Evolutionary conservation across 1,140 invertebrate species (phyloP).

Genomic region (Ganaspis sp.): DNA sequence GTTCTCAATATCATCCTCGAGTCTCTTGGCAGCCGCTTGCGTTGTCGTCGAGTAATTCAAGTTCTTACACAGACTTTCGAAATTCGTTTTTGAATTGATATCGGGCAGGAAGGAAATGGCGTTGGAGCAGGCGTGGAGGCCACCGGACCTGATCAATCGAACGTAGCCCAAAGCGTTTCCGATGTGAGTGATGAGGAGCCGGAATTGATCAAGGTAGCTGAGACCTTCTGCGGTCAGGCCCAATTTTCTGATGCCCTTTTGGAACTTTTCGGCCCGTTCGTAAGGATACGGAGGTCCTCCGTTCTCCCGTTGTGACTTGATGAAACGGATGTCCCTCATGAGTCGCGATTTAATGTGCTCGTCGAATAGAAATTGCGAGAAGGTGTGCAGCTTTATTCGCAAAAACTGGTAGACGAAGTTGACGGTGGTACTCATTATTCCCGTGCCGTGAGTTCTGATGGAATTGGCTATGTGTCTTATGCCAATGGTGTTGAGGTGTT

Average conservation of each 20-base stretch:
- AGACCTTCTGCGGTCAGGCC: conserved; percentile 89
- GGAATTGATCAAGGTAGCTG: conserved; percentile 95
- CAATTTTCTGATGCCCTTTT: conserved; percentile 92
- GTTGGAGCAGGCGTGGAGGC: conserved; percentile 93
- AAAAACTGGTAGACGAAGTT: conserved; percentile 99
- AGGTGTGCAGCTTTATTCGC: conserved; percentile 93
- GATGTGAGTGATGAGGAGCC: conserved; percentile 94
- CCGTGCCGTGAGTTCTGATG: conserved; percentile 97
- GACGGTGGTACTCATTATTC: conserved; percentile 98
- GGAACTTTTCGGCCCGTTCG: conserved; percentile 96
- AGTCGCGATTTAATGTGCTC: conserved; percentile 98
- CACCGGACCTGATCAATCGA: conserved; percentile 94
- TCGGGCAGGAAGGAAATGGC: conserved; percentile 93
- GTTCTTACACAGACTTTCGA: conserved; percentile 78
- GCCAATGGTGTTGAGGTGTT: conserved; percentile 97
- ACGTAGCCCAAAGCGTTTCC: conserved; percentile 98
- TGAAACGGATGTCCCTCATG: conserved; percentile 89
- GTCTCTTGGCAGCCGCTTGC: conserved; percentile 81
- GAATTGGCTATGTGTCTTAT: conserved; percentile 98
- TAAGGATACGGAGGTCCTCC: conserved; percentile 81
- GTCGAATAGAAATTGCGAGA: conserved; percentile 98
- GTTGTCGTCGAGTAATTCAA: conserved; percentile 79
- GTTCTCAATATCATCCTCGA: conserved; percentile 87
- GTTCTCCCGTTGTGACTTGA: conserved; percentile 73
- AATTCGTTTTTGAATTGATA: conserved; percentile 83